Base-by-base conservation (phyloP, 2,797 vertebrate genomes). In the Knipowitschia caucasica region DNA sequence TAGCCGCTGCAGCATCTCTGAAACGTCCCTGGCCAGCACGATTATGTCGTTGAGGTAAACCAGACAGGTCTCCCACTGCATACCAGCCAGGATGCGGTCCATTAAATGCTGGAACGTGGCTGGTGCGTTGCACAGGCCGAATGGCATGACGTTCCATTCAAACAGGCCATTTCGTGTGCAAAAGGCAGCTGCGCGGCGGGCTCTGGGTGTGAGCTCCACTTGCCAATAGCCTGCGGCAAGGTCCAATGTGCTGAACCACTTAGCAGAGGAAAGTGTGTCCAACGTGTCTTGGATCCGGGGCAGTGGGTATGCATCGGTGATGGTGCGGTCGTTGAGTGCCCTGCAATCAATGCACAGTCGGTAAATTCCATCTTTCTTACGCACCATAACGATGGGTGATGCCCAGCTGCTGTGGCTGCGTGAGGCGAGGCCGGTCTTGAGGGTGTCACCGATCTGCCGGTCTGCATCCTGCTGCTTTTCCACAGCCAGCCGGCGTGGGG, bases 391-490 rank as follows among this genome's bases (percentile, higher is more conserved):
- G n/a, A n/a, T n/a, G n/a, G n/a, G n/a, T n/a, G n/a, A n/a, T n/a
- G n/a, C n/a, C n/a, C n/a, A n/a, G n/a, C n/a, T n/a, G n/a, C n/a
- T n/a, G n/a, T n/a, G n/a, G n/a, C n/a, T n/a, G 15, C 0, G 4
- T 1, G 7, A 1, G 4, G 68, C 75, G 0, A 71, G 0, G 0
- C 69, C 62, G 0, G 0, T 2, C 0, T 53, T 7, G 0, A 77
- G 12, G 17, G 45, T 45, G 7, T 74, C 43, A 1, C 62, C 29
- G 0, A 69, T 51, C 33, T 78, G 60, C 2, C 58, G 21, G 17
- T 72, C 54, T 0, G 61, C 53, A 1, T 11, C 4, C 1, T 10
- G 23, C 8, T 72, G 69, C n/a, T 71, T 69, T 1, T 76, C 62
- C 2, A 2, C 6, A 0, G 53, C 56, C 64, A 75, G 67, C 6